Percentiles rank a stretch among this genome's conserved stretches.
These are phyloP conservation scores for Urocitellus parryii DNA, from an alignment of 2,113 vertebrate species.

Conservation along the genomic window DNA sequence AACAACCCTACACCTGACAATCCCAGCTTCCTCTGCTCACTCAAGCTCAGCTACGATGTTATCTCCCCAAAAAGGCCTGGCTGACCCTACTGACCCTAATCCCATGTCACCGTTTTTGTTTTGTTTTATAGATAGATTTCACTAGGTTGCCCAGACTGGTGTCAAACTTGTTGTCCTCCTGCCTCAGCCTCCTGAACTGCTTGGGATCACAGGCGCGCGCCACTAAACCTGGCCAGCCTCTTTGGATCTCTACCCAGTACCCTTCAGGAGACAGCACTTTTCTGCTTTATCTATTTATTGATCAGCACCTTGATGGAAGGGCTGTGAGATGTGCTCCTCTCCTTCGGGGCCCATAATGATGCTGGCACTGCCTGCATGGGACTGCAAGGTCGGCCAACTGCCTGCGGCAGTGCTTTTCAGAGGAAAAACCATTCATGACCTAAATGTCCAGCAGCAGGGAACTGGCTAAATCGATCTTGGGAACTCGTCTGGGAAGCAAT, in stretches of 20 bases:
- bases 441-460: not conserved
- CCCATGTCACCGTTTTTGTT: not conserved
- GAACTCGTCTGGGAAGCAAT: not conserved
- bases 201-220: too few species aligned
- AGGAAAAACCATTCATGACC: not conserved
- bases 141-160: too few species aligned
- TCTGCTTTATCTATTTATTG: not conserved
- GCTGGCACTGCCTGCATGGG: too few species aligned
- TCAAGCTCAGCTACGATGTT: not conserved
- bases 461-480: not conserved
- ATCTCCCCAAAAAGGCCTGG: not conserved
- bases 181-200: too few species aligned
- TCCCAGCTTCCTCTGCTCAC: not conserved
- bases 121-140: not conserved
- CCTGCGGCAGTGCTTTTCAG: not conserved
- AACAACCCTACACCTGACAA: too few species aligned
- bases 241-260: not conserved
- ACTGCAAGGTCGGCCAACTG: not conserved
- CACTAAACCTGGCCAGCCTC: too few species aligned
- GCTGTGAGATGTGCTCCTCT: not conserved
- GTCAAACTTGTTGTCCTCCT: too few species aligned
- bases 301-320: not conserved
- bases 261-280: not conserved
- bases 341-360: not conserved
- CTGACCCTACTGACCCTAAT: not conserved